Percentiles rank a stretch among this genome's conserved stretches.
Conservation (phyloP, 2,888 invertebrate species). For the Apodemia zela region DNA sequence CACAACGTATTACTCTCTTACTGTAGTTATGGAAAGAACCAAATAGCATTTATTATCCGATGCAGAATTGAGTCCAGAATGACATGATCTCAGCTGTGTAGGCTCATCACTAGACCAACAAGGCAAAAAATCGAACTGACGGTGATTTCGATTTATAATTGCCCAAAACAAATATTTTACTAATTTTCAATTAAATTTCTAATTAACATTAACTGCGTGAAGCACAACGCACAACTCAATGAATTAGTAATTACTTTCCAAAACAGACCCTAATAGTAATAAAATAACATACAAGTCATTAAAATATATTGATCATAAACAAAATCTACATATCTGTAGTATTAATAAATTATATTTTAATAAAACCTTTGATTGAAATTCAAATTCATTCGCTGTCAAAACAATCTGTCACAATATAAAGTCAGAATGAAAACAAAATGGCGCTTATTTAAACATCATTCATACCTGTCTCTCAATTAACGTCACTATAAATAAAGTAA, state of each 20-base stretch:
- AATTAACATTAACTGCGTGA: not conserved
- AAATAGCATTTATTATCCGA: too few species aligned
- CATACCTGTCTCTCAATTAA: slow-evolving; percentile 42
- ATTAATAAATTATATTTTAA: slow-evolving; percentile 20
- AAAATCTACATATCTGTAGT: not conserved
- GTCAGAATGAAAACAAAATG: slow-evolving; percentile 37
- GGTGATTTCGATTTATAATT: too few species aligned
- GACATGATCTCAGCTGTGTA: too few species aligned
- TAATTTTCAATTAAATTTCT: not conserved
- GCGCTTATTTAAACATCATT: slow-evolving; percentile 34
- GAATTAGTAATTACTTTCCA: not conserved
- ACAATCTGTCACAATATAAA: slow-evolving; percentile 36
- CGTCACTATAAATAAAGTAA: slow-evolving; percentile 40
- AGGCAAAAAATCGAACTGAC: too few species aligned
- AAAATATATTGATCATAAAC: slow-evolving; percentile 22
- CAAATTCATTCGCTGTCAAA: slow-evolving; percentile 31
- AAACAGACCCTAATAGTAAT: slow-evolving; percentile 3
- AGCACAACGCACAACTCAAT: not conserved
- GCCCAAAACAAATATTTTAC: not conserved
- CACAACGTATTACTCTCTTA: too few species aligned
- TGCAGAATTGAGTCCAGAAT: too few species aligned
- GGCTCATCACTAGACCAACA: too few species aligned
- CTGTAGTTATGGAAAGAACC: too few species aligned
- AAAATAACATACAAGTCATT: slow-evolving; percentile 19
- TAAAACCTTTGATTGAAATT: slow-evolving; percentile 24